A percentile compares a stretch with the other conserved stretches of the same genome.
Conservation (phyloP, 2,797 vertebrate genomes). For the Percopsis omiscomaycus region DNA sequence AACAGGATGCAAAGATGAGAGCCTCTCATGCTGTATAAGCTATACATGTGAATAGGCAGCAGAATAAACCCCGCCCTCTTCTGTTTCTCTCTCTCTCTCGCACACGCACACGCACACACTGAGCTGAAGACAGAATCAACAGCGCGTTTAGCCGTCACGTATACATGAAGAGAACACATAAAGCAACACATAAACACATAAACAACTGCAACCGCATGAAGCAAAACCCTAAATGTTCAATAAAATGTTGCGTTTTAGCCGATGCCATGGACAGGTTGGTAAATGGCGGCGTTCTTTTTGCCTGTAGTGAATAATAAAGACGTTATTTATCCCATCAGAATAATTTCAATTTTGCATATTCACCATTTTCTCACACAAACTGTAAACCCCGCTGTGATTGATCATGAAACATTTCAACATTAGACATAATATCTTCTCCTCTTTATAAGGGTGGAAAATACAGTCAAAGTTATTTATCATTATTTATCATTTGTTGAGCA, state of each 20-base stretch:
- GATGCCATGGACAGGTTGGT: neutral
- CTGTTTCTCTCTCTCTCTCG: constrained; percentile 40
- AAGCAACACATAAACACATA: neutral
- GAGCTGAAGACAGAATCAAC: constrained; percentile 14
- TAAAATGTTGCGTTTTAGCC: neutral
- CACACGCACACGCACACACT: constrained; percentile 26
- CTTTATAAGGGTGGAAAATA: no score
- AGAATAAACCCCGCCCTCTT: constrained; percentile 45
- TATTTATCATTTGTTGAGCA: no score
- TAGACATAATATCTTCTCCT: no score
- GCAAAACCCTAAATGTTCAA: neutral
- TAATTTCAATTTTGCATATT: no score
- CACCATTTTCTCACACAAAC: no score
- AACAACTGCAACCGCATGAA: no score
- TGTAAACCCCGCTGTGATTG: no score
- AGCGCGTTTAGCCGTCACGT: neutral
- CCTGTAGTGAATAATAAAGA: no score
- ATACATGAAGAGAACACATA: neutral
- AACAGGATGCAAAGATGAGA: constrained; percentile 69
- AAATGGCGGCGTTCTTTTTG: neutral
- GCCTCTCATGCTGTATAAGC: constrained; percentile 62
- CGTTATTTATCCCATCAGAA: neutral
- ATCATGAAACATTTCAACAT: no score
- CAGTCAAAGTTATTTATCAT: no score
- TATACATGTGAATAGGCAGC: constrained; percentile 56